Conservation (phyloP, 2,113 vertebrate genomes). For the Heptranchias perlo region DNA sequence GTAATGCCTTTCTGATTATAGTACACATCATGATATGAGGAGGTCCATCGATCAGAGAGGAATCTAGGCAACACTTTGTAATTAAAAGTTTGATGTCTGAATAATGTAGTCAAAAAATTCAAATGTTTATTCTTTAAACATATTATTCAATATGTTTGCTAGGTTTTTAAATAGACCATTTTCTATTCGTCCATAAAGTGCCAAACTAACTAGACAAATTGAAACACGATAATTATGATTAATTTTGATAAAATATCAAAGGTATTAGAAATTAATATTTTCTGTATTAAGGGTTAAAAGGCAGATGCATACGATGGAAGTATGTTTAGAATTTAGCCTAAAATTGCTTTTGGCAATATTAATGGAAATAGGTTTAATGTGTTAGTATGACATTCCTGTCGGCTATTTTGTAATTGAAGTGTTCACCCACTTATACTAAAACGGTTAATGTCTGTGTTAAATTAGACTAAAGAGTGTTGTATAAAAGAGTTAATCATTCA, state of each 20-base stretch:
- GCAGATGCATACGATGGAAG: background rate
- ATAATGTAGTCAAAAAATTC: background rate
- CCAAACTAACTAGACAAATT: background rate
- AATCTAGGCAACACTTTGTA: background rate
- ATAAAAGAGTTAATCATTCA: background rate
- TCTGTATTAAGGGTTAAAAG: background rate
- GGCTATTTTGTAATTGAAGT: background rate
- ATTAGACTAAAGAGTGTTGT: background rate
- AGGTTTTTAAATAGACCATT: too few relatives aligned
- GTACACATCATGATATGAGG: too few relatives aligned
- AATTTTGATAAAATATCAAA: background rate
- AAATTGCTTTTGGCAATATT: background rate
- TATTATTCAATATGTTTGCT: background rate
- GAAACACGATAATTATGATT: background rate
- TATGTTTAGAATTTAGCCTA: background rate
- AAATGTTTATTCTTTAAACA: background rate
- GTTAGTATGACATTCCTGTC: background rate
- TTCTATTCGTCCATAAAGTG: background rate
- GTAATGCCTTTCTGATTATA: background rate
- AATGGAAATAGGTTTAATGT: background rate
- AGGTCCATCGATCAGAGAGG: background rate
- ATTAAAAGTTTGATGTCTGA: background rate
- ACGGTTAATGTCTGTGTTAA: background rate
- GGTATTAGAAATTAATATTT: background rate
- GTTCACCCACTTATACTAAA: background rate